Base-by-base conservation (phyloP, 2,113 vertebrate genomes). In the Pterophyllum scalare region DNA sequence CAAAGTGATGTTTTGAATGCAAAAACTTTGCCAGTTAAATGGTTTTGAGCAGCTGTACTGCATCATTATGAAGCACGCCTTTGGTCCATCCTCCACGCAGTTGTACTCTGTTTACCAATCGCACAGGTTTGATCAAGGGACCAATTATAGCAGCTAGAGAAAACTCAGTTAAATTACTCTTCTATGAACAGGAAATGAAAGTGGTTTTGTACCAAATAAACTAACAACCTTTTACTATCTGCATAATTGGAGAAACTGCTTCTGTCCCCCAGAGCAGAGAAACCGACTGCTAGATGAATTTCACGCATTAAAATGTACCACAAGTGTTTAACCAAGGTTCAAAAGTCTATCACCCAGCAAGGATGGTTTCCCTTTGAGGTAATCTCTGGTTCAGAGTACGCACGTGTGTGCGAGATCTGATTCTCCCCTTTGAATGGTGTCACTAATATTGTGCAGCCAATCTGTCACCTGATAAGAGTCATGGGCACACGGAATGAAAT, bases 101-200 rank as follows among this genome's bases (percentile, higher is more conserved):
- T 62, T 82, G 11, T 22, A 24, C 24, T 70, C 38, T 62, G 64
- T 35, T 65, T 49, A 61, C 82, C 76, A 84, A 61, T 82, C 70
- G 81, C 81, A 79, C 83, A 52, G 62, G 77, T 91, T 81, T 86
- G 80, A 92, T 85, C 86, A 67, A 81, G 87, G 77, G 85, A 90
- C 33, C 91, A 93, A 91, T 92, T 91, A 94, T 61, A 74, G 59
- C 31, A 15, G 80, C 89, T 38, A 59, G 67, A 59, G 58, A 81
- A n/a, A 54, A 80, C 67, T 17, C 57, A 49, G 43, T 52, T 81
- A 65, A 91, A 82, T 83, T 77, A 54, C 77, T 38, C 75, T 28
- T 59, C 78, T 75, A 76, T 81, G 60, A 77, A 72, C 79, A n/a
- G 40, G 43, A 81, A 70, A 75, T 31, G 33, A 59, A 83, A 88